Evolutionary conservation across 2,113 vertebrate genomes (phyloP), one percentile per base, ranked within the genome.

Genomic region (Smithornis capensis): DNA sequence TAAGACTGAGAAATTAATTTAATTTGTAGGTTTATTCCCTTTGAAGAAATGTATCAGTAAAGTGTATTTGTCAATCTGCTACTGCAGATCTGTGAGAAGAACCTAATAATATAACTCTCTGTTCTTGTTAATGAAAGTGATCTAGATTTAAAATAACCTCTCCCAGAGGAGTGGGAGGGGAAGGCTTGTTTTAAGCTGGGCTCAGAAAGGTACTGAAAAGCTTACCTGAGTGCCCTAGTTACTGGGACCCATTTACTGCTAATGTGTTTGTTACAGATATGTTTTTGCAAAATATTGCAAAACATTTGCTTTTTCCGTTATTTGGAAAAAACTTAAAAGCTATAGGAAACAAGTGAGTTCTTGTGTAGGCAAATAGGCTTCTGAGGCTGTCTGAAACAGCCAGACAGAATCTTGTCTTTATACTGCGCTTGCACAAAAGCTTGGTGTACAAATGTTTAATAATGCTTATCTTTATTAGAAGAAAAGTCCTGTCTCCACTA

Each of bases 111-210:
- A 42, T 31, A 74, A 57, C 42, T 24, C 29, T 52, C 40, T 80
- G 60, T 74, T 88, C 79, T 86, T 73, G 49, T 81, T 87, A 71
- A 18, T 50, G 38, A 80, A 86, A 90, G 56, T 92, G 83, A 90
- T 92, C 86, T 93, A 83, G 85, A 94, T 90, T 92, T 92, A 83
- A 94, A 96, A 96, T 94, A 94, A 74, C 64, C 24, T 90, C 50
- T 94, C 83, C 86, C 52, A 4, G 47, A 90, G 76, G 94, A 83
- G 38, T 37, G n/a, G 50, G 44, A 64, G 59, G 49, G 18, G 62
- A 64, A 83, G 33, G 55, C 31, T 83, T 86, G 50, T 90, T 82
- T 93, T 93, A 92, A 95, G 87, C 68, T 59, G 52, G 33, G 14
- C 53, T 83, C 33, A 81, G 94, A 90, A 93, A 81, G 27, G 74